Base-by-base conservation (phyloP, 2,888 invertebrate genomes). In the Aporophyla nigra region DNA sequence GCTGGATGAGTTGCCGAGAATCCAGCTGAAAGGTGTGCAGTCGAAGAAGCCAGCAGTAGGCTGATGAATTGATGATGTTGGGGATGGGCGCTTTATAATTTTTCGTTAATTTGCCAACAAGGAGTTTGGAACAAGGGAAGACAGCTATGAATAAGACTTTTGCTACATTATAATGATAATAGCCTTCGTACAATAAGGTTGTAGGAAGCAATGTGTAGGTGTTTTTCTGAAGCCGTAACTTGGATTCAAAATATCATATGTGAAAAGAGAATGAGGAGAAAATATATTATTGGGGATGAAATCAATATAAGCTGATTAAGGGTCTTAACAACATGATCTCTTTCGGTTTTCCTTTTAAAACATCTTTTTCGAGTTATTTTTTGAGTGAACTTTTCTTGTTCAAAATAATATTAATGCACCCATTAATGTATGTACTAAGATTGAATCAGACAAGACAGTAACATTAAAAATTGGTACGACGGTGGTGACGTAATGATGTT, bases 151-250 rank as follows among this genome's bases (percentile, higher is more conserved):
- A 12, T 73, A 56, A n/a, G 10, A 46, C n/a, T 33, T 19, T 4
- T 49, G 2, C 40, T 49, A 16, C 7, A 43, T 43, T 46, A 78
- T 59, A 59, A 74, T 24, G 46, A 53, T 51, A 58, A 46, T 63
- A 21, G 16, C 21, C 21, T 3, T 7, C 5, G 24, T 46, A 9
- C n/a, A 43, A 27, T 59, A 53, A 53, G 21, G 6, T 43, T 51
- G 75, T 67, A 61, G 33, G 61, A 46, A 61, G 61, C 12, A 16
- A 27, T 40, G 27, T 61, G 53, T 70, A 61, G 21, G 24, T 51
- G 40, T 54, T n/a, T 24, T 24, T 76, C 46, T 62, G 16, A 53
- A 76, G 33, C 16, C n/a, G 40, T 53, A 62, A 16, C 33, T 6
- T n/a, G 16, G 19, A 65, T 59, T 65, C 33, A 43, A 51, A 53